A percentile compares a stretch with the other conserved stretches of the same genome.
Evolutionary conservation across 1,140 invertebrate genomes (phyloP).

Genomic region (Anastrepha obliqua): DNA sequence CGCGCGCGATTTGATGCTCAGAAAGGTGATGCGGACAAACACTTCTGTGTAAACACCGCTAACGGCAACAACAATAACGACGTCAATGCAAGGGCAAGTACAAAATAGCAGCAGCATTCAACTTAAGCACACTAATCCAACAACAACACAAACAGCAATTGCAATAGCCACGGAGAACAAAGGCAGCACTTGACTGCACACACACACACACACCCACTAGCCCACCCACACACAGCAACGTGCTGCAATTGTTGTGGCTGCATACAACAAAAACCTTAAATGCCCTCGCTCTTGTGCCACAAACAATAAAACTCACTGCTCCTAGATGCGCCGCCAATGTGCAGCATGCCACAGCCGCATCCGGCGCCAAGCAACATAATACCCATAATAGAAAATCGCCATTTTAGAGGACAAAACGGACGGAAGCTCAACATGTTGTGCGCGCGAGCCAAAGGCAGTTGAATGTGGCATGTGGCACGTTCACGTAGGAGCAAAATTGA

Average conservation of each 20-base stretch:
- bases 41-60: conserved; percentile 2
- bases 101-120: conserved; percentile 11
- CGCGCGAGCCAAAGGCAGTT: background rate
- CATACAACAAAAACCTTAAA: background rate
- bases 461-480: conserved; percentile 17
- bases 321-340: background rate
- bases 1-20: conserved; percentile 43
- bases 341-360: background rate
- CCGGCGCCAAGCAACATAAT: background rate
- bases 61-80: background rate
- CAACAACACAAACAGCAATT: background rate
- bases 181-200: conserved; percentile 35
- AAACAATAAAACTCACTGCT: background rate
- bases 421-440: conserved; percentile 33
- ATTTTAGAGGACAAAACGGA: conserved; percentile 25
- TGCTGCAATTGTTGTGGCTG: conserved; percentile 3
- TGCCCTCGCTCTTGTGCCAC: background rate
- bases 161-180: background rate
- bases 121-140: background rate
- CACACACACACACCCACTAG: background rate
- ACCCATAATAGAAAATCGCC: conserved; percentile 29
- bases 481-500: background rate
- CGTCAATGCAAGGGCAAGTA: background rate
- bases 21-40: conserved; percentile 37
- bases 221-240: background rate